Evolutionary conservation across 1,140 invertebrate genomes (phyloP), one percentile per base, ranked within the genome.

Genomic region (Drosophila subpulchrella): DNA sequence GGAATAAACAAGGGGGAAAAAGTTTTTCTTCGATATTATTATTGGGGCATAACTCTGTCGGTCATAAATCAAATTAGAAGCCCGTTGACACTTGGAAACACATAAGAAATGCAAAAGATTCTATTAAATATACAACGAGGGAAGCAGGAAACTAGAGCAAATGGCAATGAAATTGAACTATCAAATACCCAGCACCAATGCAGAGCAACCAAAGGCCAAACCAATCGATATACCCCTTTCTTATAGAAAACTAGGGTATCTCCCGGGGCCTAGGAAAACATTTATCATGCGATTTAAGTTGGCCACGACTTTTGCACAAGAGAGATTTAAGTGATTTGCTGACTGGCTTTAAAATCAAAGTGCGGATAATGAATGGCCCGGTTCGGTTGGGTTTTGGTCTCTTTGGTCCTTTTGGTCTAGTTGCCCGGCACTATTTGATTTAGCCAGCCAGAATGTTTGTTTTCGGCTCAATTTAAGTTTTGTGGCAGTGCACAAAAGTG

Each of bases 211-310:
- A 20, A 27, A 8, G 10, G 17, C 6, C 3, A 8, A 4, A 1
- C 6, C 17, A 47, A 65, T 20, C 39, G 7, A 71, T 62, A 67
- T 58, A 46, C 78, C 62, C 54, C 13, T 17, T 51, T 41, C 11
- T 1, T 6, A 11, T 12, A 12, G 27, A 11, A 17, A 1, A 11
- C 12, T 27, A 47, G 48, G 39, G 34, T 56, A n/a, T 39, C 57
- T 15, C 34, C 38, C 10, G 27, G 78, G 67, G 65, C 61, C 71
- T 88, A 67, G 60, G 75, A 75, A 82, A 78, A 85, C 83, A 86
- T 86, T 86, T 86, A 86, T 86, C 83, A 86, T 86, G 84, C 83
- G 83, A 86, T 89, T 86, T 86, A 86, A 86, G 65, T 86, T 89
- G 65, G 79, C 66, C 83, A 86, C 83, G 79, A 88, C 84, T 89